Evolutionary conservation across 2,797 vertebrate species (phyloP), one percentile per base, ranked within the genome.

Genomic region (Gephyroberyx darwinii): DNA sequence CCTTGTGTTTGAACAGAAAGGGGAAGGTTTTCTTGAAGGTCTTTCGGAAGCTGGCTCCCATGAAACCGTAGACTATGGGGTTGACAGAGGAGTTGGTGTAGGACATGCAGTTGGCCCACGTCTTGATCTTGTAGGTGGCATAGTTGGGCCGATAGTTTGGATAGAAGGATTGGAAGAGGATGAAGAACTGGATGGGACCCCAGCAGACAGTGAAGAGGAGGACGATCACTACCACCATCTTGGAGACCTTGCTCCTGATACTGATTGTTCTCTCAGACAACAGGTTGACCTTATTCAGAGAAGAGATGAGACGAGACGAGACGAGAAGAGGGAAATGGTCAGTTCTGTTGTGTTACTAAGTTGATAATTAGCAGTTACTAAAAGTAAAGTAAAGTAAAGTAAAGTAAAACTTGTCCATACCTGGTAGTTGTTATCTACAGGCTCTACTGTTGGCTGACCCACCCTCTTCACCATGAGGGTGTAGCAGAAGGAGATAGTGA

Each of bases 71-170:
- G 45, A 96, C 92, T 4, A 96, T 93, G 20, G 95, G 95, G 84
- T 96, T 96, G 86, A 96, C 93, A 0, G 95, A 95, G 8, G 95
- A 96, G 91, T 96, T 96, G 81, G 94, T 94, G 2, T 96, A 96
- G 8, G 95, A 96, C 95, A 96, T 96, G 82, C 95, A 96, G 89
- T 96, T 95, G 75, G 95, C 95, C 95, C 95, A 96, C 0, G 95
- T 96, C 85, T 96, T 96, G 88, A 96, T 95, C 87, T 96, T 96
- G 83, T 96, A 96, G 4, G 94, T 95, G 71, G 91, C 74, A 35
- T 96, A 96, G 83, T 93, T 95, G 62, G 89, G 84, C 55, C 80
- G 90, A 83, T 94, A 96, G 83, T 93, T 87, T 2, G 93, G 93
- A 77, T 95, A 91, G 82, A 95, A 95, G 4, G 94, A 94, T 79